phyloP scores from a whole-genome alignment of 2,113 vertebrate species.

The Turdus rufiventris region DNA sequence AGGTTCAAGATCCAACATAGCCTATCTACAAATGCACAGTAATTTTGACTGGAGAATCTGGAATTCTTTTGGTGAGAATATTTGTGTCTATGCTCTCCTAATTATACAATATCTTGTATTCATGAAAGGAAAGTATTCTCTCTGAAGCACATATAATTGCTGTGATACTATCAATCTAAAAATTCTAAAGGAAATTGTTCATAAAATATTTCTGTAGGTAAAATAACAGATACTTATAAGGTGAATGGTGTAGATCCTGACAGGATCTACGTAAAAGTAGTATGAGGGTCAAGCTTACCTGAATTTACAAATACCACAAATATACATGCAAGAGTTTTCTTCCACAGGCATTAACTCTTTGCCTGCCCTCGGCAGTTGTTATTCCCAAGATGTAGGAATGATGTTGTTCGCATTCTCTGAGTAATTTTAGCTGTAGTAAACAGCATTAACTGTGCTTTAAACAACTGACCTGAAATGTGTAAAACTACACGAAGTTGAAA shows the following conservation, averaged over 20 bases:
- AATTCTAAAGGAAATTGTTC: neutral
- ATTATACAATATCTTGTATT: neutral
- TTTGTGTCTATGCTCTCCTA: neutral
- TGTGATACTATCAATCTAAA: neutral
- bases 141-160: neutral
- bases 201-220: neutral
- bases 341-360: neutral
- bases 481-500: neutral
- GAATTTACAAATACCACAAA: neutral
- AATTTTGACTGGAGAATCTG: neutral
- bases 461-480: conserved; percentile 1
- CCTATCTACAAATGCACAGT: neutral
- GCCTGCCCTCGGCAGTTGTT: neutral
- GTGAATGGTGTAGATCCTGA: neutral
- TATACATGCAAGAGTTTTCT: neutral
- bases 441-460: neutral
- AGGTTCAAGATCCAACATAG: neutral
- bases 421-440: neutral
- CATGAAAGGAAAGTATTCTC: neutral
- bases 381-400: neutral
- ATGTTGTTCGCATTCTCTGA: neutral
- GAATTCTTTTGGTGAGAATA: neutral
- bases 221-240: neutral
- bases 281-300: neutral
- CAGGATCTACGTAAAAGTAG: neutral